A percentile compares a stretch with the other conserved stretches of the same genome.
These are phyloP conservation scores for Drymodes brunneopygia DNA, from an alignment of 2,113 vertebrate species.

Conservation along the genomic window DNA sequence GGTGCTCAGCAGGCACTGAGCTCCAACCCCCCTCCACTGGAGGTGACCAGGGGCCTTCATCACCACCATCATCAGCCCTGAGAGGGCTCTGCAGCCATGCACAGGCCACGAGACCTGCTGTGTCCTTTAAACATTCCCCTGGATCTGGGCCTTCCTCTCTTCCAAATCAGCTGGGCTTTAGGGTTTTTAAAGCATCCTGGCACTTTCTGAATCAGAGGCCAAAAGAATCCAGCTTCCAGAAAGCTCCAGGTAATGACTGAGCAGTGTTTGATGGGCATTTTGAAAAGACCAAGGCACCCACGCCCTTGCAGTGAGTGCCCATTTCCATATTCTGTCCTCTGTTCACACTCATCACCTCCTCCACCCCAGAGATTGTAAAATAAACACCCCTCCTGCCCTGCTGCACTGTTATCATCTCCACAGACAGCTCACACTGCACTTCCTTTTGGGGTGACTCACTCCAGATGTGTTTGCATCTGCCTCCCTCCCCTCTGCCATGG, in stretches of 20 bases:
- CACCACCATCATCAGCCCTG: no score
- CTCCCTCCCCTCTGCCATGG: neutral
- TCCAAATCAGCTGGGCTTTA: neutral
- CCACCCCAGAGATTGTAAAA: neutral
- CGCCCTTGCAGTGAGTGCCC: neutral
- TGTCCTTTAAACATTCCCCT: neutral
- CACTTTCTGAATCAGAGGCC: neutral
- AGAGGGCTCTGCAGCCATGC: neutral
- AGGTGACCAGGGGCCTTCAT: neutral
- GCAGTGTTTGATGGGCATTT: neutral
- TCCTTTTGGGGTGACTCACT: neutral
- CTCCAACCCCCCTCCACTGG: neutral
- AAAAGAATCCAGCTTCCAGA: neutral
- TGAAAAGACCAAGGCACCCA: neutral
- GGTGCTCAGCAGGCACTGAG: neutral
- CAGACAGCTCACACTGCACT: neutral
- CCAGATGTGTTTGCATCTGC: neutral
- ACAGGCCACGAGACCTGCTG: neutral
- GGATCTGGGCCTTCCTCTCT: neutral
- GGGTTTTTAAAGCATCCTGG: neutral
- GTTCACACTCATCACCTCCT: neutral
- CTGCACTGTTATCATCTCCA: neutral
- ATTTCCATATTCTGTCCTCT: neutral
- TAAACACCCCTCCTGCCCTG: neutral
- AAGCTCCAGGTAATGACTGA: neutral